Base-by-base conservation (phyloP, 2,797 vertebrate species). In the Alfaro cultratus region DNA sequence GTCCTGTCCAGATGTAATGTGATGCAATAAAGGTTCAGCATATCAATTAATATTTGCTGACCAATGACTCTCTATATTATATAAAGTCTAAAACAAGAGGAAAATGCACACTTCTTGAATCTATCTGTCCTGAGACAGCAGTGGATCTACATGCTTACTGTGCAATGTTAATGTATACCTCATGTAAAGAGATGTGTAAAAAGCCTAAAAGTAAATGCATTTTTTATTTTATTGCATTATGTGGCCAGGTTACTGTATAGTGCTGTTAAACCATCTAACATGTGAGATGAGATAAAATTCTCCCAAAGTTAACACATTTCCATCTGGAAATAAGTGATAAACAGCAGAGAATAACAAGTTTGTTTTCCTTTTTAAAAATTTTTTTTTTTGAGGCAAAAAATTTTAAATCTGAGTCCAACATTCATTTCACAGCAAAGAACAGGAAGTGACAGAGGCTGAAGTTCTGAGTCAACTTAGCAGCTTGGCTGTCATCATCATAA, bases 1-100 rank as follows among this genome's bases (percentile, higher is more conserved):
- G n/a, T 62, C 79, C 43, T 53, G 71, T 76, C 71, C 55, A 81
- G 83, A 76, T 88, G 81, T 84, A 76, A 21, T 75, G 57, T 46
- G 62, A 80, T 74, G 68, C 55, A 67, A 57, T 53, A 10, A 73
- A 77, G 67, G 13, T 55, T n/a, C 29, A 12, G 43, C 60, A 55
- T 78, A 77, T 75, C 51, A 77, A 78, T 83, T 51, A 71, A 26
- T 31, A 2, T 10, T n/a, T 34, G 46, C 21, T 72, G 79, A 82
- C 23, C 73, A 73, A 23, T 73, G 72, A 68, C 70, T 21, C 29
- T 78, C 73, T 83, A 57, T 62, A 53, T 10, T 75, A 51, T 13
- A 26, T 43, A 36, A 60, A 73, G 57, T 57, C 16, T 64, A 53
- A 26, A 23, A 70, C 43, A 72, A 75, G 43, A 80, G 7, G 8